Base-by-base conservation (phyloP, 2,888 invertebrate genomes). In the Crioceris asparagi region DNA sequence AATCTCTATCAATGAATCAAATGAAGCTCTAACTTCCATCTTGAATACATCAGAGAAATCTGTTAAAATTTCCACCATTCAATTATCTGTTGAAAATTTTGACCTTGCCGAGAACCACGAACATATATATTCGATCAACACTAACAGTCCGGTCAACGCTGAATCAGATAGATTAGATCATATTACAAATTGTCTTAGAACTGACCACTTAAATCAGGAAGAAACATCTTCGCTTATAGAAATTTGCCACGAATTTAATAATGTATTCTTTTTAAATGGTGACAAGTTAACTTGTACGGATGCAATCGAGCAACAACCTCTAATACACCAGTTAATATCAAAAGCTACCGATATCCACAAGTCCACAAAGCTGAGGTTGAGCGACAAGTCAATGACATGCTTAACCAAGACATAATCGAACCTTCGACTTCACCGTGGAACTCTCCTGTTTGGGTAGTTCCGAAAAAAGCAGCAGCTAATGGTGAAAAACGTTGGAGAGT, bases 401-500 rank as follows among this genome's bases (percentile, higher is more conserved):
- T 48, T 15, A 30, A 44, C 25, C 41, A 54, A 41, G 38, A 46
- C 15, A 54, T 56, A 19, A 53, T 56, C 21, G 37, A 40, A 47
- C 40, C 42, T 15, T 50, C 49, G 1, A 45, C 31, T 35, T 52
- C 46, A 18, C 52, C 51, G 5, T 54, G 46, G 38, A 47, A 44
- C 34, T 41, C 45, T 5, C 49, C 52, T n/a, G 18, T 50, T 3
- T 48, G 47, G 47, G 38, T 53, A 7, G 45, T 50, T 17, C 54
- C 56, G 0, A 59, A 59, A 36, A 60, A 57, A 36, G 4, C 15
- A 10, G 52, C 52, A 36, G 47, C 47, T 2, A 38, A 47, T 2
- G 53, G 55, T n/a, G 44, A 55, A 34, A 39, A 27, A 21, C 51
- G 52, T 45, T 59, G 50, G 53, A 40, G 59, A 17, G 39, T 62